phyloP scores from a whole-genome alignment of 35 echinoderm and acorn worm species.

The Heliocidaris erythrogramma region DNA sequence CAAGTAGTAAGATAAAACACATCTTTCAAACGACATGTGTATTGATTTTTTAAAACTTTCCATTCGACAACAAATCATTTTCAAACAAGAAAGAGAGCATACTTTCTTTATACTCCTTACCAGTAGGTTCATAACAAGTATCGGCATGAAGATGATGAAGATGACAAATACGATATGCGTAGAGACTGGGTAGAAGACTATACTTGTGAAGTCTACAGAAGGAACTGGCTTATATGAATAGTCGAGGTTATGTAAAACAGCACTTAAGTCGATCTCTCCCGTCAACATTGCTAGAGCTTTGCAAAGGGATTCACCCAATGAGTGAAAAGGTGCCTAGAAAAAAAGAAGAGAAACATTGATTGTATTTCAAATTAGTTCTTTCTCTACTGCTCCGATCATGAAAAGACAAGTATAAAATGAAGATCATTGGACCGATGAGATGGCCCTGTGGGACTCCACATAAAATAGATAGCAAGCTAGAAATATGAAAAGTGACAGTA shows the following conservation, averaged over 20 bases:
- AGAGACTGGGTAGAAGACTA: constrained; percentile 18
- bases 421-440: not conserved
- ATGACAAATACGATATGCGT: not conserved
- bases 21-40: too few relatives aligned
- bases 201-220: not conserved
- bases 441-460: not conserved
- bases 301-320: not conserved
- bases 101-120: not conserved
- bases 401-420: not conserved
- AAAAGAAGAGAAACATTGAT: too few relatives aligned
- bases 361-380: too few relatives aligned
- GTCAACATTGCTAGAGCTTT: constrained; percentile 14
- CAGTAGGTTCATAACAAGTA: constrained; percentile 16
- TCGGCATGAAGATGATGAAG: constrained; percentile 37
- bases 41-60: too few relatives aligned
- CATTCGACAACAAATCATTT: too few relatives aligned
- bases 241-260: not conserved
- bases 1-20: too few relatives aligned
- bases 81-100: too few relatives aligned
- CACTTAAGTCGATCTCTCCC: not conserved
- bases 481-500: not conserved
- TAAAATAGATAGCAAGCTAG: too few relatives aligned
- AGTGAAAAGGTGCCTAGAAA: constrained; percentile 5
- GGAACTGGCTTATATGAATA: not conserved
- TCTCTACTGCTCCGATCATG: too few relatives aligned